A percentile compares a stretch with the other conserved stretches of the same genome.
Evolutionary conservation across 1,140 invertebrate species (phyloP).

Genomic region (Charaxes varanes): DNA sequence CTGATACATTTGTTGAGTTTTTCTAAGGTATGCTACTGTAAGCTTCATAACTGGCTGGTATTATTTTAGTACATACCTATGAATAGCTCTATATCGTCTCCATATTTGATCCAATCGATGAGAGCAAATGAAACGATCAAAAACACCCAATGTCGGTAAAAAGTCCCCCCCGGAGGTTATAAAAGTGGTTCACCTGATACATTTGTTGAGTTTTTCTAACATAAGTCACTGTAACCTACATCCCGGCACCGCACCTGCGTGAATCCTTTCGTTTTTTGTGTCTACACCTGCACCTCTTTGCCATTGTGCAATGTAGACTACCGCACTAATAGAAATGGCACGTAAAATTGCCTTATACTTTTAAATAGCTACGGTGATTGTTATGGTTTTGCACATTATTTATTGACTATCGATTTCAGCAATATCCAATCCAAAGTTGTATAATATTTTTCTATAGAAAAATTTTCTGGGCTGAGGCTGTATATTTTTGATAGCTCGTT

Average conservation of each 20-base stretch:
- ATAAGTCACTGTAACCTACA: constrained; percentile 45
- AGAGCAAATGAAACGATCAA: constrained; percentile 6
- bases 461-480: too few species aligned
- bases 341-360: too few species aligned
- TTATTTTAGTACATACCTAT: too few species aligned
- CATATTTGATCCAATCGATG: too few species aligned
- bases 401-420: too few species aligned
- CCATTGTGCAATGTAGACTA: constrained; percentile 47
- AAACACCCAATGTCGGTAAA: neutral
- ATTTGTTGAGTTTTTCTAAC: constrained; percentile 20
- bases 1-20: constrained; percentile 19
- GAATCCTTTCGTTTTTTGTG: constrained; percentile 67
- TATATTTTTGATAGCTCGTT: too few species aligned
- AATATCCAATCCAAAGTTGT: too few species aligned
- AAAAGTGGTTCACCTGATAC: constrained; percentile 10
- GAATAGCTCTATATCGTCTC: too few species aligned
- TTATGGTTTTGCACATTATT: too few species aligned
- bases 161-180: neutral
- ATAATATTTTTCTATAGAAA: too few species aligned
- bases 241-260: constrained; percentile 56
- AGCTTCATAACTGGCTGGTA: too few species aligned
- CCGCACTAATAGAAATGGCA: constrained; percentile 20
- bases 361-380: too few species aligned
- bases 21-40: constrained; percentile 20
- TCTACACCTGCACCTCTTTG: constrained; percentile 47